Conservation (phyloP, 2,113 vertebrate genomes). For the Pomatostomus ruficeps region DNA sequence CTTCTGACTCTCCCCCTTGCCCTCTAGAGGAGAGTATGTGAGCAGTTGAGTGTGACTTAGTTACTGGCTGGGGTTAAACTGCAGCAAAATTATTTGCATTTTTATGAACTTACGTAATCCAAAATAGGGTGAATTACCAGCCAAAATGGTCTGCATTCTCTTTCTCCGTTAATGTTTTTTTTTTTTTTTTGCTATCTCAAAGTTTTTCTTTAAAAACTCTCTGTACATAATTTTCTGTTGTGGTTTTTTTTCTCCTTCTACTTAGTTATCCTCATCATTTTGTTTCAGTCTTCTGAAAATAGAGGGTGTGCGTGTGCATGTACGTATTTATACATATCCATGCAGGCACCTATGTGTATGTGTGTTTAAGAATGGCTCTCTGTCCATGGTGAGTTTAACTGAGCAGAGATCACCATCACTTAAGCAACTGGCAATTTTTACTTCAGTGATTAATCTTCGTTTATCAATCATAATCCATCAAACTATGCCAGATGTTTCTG, state of each 20-base stretch:
- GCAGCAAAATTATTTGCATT: not conserved
- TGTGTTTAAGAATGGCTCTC: not conserved
- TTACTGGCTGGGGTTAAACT: not conserved
- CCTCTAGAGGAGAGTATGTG: not conserved
- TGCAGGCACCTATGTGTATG: not conserved
- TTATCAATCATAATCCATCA: not conserved
- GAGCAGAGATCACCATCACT: not conserved
- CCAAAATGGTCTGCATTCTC: not conserved
- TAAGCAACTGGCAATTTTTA: not conserved
- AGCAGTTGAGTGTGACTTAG: not conserved
- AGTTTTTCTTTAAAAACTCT: not conserved
- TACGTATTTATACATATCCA: not conserved
- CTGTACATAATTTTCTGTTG: not conserved
- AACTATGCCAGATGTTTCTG: conserved; percentile 1
- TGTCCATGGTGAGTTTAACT: not conserved
- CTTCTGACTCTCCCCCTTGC: not conserved
- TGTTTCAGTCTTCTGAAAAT: not conserved
- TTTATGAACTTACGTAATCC: not conserved
- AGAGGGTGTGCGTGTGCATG: not conserved
- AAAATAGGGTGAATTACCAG: not conserved
- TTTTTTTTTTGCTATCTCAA: not conserved
- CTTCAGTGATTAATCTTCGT: not conserved
- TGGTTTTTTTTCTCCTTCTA: not conserved
- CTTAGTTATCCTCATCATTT: not conserved
- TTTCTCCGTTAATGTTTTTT: not conserved